phyloP scores from a whole-genome alignment of 2,888 invertebrate species.

The Drosophila nr. medialis region DNA sequence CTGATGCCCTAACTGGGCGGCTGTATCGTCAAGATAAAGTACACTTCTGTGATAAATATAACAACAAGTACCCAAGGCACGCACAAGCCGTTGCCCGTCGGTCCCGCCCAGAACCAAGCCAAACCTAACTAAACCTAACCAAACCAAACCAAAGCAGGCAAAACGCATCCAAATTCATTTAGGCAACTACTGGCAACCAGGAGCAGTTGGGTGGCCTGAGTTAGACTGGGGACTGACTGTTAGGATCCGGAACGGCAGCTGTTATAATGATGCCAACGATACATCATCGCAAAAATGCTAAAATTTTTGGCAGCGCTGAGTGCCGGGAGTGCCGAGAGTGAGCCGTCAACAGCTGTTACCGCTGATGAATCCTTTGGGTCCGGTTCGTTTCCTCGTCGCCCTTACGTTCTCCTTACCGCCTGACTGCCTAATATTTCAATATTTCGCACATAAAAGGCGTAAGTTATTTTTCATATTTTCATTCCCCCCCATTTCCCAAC shows the following conservation, averaged over 20 bases:
- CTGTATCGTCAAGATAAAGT: conserved; percentile 73
- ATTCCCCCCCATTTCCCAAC: conserved; percentile 17
- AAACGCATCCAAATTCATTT: conserved; percentile 76
- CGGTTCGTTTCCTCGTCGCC: conserved; percentile 38
- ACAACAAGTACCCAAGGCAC: conserved; percentile 81
- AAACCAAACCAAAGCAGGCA: conserved; percentile 35
- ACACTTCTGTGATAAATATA: conserved; percentile 78
- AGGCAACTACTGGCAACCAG: conserved; percentile 31
- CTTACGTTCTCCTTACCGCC: background rate
- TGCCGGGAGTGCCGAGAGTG: conserved; percentile 30
- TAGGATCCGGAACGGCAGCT: conserved; percentile 66
- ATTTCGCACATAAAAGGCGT: conserved; percentile 79
- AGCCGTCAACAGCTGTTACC: conserved; percentile 77
- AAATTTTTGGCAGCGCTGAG: conserved; percentile 71
- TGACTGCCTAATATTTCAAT: conserved; percentile 75
- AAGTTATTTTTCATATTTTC: conserved; percentile 76
- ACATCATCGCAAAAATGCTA: conserved; percentile 81
- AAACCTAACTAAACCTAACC: conserved; percentile 45
- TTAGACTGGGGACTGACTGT: conserved; percentile 42
- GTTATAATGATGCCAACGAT: conserved; percentile 80
- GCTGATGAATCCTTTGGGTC: conserved; percentile 80
- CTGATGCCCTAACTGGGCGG: conserved; percentile 58
- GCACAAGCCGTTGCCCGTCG: conserved; percentile 71
- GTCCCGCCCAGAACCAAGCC: conserved; percentile 29
- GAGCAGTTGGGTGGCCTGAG: background rate